phyloP scores from a whole-genome alignment of 2,888 invertebrate species.

The Acleris laterana region DNA sequence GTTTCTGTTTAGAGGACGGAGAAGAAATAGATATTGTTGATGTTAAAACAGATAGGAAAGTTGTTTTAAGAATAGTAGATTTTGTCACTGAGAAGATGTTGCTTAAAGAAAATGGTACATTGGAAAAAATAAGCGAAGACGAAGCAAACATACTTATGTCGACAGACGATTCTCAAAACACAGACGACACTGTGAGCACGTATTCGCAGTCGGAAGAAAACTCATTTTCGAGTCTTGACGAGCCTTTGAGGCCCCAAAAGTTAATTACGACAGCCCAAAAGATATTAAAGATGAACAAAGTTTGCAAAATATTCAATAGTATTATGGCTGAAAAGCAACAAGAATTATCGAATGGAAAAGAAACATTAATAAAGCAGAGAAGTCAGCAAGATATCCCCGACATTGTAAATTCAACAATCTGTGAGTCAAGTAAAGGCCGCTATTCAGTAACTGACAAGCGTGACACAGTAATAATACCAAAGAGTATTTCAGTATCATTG shows the following conservation, averaged over 20 bases:
- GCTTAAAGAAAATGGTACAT: slow-evolving; percentile 77
- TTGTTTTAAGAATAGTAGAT: slow-evolving; percentile 80
- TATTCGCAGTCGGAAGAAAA: slow-evolving; percentile 40
- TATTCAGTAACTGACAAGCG: slow-evolving; percentile 55
- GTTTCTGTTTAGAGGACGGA: slow-evolving; percentile 71
- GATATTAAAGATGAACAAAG: slow-evolving; percentile 62
- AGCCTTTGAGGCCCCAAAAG: slow-evolving; percentile 44
- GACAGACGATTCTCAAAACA: slow-evolving; percentile 50
- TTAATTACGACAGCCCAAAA: slow-evolving; percentile 62
- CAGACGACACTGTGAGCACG: slow-evolving; percentile 39
- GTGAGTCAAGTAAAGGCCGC: slow-evolving; percentile 55
- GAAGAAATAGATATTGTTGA: slow-evolving; percentile 80
- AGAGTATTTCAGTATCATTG: slow-evolving; percentile 70
- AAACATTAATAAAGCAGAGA: slow-evolving; percentile 41
- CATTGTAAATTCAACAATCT: slow-evolving; percentile 76
- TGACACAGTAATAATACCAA: slow-evolving; percentile 70
- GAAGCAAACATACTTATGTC: slow-evolving; percentile 72
- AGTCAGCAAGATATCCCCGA: slow-evolving; percentile 70
- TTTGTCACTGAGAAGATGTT: slow-evolving; percentile 84
- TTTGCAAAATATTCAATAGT: slow-evolving; percentile 64
- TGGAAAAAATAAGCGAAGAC: slow-evolving; percentile 76
- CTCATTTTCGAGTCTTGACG: slow-evolving; percentile 19
- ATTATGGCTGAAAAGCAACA: slow-evolving; percentile 48
- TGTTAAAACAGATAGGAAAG: slow-evolving; percentile 73
- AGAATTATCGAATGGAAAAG: slow-evolving; percentile 21